Evolutionary conservation across 2,888 invertebrate species (phyloP), one percentile per base, ranked within the genome.

Genomic region (Alloplasta piceator): DNA sequence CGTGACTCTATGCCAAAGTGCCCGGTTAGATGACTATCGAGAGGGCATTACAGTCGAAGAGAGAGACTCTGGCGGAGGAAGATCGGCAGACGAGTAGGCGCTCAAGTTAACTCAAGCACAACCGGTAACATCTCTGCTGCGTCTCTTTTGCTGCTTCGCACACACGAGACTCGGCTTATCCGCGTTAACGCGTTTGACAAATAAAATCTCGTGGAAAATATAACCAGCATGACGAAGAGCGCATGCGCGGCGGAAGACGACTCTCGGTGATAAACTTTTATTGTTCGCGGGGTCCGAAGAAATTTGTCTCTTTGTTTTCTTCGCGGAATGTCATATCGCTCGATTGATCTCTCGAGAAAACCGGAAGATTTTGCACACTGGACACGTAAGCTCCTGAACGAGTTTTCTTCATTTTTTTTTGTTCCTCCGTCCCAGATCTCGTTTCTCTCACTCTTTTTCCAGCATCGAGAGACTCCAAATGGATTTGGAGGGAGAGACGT

Each of bases 81-180:
- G 50, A 67, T 5, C 75, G 55, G 43, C 80, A 82, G 82, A 82
- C 79, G 82, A 80, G 75, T 78, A 82, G 84, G 71, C 82, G 80
- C 83, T 76, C n/a, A n/a, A n/a, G n/a, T n/a, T n/a, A n/a, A n/a
- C n/a, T 26, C 77, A 79, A 79, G 52, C 55, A 70, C 46, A 78
- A 80, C 72, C 80, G 72, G 76, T 72, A 67, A 61, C 43, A 43
- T 74, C 16, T 63, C 41, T 63, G n/a, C 9, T 66, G 70, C 41
- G 46, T 7, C 48, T 64, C 10, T 10, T 9, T 43, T 43, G 43
- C 43, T 43, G 43, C 43, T 16, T 52, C 52, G n/a, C 26, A 5
- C 70, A 36, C 64, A 66, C 43, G 46, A 52, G 52, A 50, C 61
- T 72, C 36, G 50, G 66, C 64, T 50, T 74, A 63, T 46, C 46